These are phyloP conservation scores for Halyomorpha halys DNA, from an alignment of 1,140 invertebrate species.

Conservation along the genomic window DNA sequence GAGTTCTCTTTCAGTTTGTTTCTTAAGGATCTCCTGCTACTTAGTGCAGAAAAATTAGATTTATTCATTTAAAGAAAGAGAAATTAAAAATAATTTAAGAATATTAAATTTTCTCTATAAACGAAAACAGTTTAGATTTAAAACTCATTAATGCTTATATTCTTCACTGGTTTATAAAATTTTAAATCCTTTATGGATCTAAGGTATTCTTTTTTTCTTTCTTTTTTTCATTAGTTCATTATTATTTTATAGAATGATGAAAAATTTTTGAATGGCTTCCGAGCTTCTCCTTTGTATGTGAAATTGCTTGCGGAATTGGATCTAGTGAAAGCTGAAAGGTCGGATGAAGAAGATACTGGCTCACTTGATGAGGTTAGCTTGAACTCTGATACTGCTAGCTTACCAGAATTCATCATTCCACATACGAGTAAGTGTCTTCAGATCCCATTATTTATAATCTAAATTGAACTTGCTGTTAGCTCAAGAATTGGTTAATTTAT, in stretches of 20 bases:
- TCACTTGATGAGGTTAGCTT: slow-evolving; percentile 31
- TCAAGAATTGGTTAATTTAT: no score
- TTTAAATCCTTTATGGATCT: no score
- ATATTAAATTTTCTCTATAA: no score
- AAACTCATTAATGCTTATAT: no score
- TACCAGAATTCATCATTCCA: slow-evolving; percentile 27
- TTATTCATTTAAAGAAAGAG: no score
- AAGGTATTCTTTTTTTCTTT: neutral
- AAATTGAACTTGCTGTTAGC: no score
- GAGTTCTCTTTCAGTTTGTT: no score
- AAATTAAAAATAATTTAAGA: no score
- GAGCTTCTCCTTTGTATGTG: slow-evolving; percentile 54
- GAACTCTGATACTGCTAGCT: slow-evolving; percentile 28
- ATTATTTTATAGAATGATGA: slow-evolving; percentile 43
- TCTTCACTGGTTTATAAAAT: no score
- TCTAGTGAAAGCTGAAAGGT: slow-evolving; percentile 44
- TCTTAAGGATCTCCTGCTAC: no score
- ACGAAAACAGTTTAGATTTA: no score
- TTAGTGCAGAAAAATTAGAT: no score
- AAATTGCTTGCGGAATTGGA: slow-evolving; percentile 67
- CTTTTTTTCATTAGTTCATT: neutral
- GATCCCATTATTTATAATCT: neutral
- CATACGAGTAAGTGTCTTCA: slow-evolving; percentile 10
- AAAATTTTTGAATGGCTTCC: slow-evolving; percentile 58
- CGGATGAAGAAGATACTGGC: slow-evolving; percentile 43